Evolutionary conservation across 2,797 vertebrate genomes (phyloP).

Genomic region (Chanos chanos): DNA sequence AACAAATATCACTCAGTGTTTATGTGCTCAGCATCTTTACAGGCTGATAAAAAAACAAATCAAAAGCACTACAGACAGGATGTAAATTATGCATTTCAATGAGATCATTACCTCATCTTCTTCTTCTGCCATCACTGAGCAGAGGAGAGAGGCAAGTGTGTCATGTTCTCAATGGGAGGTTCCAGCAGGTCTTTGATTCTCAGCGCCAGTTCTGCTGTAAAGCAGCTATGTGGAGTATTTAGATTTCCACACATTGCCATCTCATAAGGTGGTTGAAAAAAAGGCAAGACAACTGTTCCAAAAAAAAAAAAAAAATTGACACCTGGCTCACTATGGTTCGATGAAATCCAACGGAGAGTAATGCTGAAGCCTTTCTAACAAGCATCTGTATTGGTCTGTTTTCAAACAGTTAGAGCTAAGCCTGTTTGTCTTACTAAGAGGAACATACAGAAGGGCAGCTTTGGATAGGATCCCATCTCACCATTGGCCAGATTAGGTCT

Average conservation of each 20-base stretch:
- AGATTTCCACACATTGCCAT: neutral
- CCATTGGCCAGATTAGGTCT: constrained; percentile 52
- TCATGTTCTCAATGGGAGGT: too few relatives aligned
- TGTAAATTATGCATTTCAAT: constrained; percentile 30
- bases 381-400: constrained; percentile 30
- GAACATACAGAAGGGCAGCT: constrained; percentile 36
- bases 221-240: neutral
- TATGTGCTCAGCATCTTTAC: constrained; percentile 14
- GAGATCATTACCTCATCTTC: constrained; percentile 8
- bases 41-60: constrained; percentile 22
- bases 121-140: too few relatives aligned
- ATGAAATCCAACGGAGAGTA: constrained; percentile 17
- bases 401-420: constrained; percentile 28
- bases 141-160: too few relatives aligned
- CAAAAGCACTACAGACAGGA: neutral
- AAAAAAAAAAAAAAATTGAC: neutral
- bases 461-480: constrained; percentile 48
- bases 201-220: neutral
- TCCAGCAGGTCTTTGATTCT: constrained; percentile 2
- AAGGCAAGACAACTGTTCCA: neutral
- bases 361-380: constrained; percentile 16
- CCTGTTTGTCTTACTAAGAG: constrained; percentile 35
- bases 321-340: constrained; percentile 1
- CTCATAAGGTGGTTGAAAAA: neutral
- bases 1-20: constrained; percentile 28